A percentile compares a stretch with the other conserved stretches of the same genome.
phyloP scores from a whole-genome alignment of 1,140 invertebrate species.

The Aphis craccivora region DNA sequence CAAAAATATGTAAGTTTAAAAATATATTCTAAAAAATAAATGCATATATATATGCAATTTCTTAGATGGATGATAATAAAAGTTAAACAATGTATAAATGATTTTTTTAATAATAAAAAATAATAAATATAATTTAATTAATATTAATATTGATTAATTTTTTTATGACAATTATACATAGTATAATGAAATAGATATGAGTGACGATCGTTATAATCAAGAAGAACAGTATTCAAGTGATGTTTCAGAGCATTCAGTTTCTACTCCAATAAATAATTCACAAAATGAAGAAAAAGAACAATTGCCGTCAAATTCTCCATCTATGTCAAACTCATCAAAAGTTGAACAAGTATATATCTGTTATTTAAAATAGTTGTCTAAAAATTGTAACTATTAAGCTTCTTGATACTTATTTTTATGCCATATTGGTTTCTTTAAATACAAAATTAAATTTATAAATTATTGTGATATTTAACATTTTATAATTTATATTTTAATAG shows the following conservation, averaged over 20 bases:
- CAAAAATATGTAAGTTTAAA: slow-evolving; percentile 47
- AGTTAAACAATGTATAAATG: neutral
- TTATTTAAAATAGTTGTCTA: neutral
- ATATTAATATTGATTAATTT: neutral
- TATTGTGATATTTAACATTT: neutral
- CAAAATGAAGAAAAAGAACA: slow-evolving; percentile 37
- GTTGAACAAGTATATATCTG: slow-evolving; percentile 37
- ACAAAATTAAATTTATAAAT: neutral
- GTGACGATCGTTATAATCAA: slow-evolving; percentile 32
- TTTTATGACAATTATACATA: slow-evolving; percentile 28
- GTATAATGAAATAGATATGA: slow-evolving; percentile 45
- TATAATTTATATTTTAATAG: slow-evolving; percentile 23
- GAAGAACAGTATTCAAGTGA: slow-evolving; percentile 52
- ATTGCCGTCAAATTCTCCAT: neutral
- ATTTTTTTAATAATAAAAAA: neutral
- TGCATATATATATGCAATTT: neutral
- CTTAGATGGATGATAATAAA: neutral
- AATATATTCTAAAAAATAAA: neutral
- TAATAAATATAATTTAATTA: neutral
- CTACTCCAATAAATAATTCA: neutral
- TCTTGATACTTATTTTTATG: neutral
- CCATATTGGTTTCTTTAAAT: neutral
- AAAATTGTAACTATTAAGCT: neutral
- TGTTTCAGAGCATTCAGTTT: slow-evolving; percentile 20
- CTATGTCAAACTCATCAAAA: slow-evolving; percentile 14